phyloP scores from a whole-genome alignment of 2,888 invertebrate genomes.

The Drosophila greeni region DNA sequence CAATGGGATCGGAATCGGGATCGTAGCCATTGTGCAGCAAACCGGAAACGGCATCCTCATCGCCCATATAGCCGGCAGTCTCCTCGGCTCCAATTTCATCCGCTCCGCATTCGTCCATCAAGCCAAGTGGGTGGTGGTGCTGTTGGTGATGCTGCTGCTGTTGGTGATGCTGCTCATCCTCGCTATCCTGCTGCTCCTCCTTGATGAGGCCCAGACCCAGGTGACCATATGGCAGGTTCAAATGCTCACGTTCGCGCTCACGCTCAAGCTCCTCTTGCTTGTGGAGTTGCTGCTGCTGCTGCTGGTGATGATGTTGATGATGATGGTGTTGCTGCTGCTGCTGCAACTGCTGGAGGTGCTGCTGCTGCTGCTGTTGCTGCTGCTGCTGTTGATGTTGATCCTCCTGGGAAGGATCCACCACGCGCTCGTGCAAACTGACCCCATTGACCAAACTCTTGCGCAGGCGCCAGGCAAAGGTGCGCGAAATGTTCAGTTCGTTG shows the following conservation, averaged over 20 bases:
- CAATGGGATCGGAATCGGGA: constrained; percentile 43
- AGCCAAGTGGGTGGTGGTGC: constrained; percentile 13
- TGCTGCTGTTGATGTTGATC: constrained; percentile 56
- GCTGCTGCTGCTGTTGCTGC: constrained; percentile 35
- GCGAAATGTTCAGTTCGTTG: constrained; percentile 77
- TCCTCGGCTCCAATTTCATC: constrained; percentile 69
- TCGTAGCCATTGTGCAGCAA: constrained; percentile 62
- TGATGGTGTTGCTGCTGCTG: constrained; percentile 39
- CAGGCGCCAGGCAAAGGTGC: constrained; percentile 78
- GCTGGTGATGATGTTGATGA: constrained; percentile 28
- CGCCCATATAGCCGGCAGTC: constrained; percentile 66
- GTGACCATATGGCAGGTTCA: constrained; percentile 55
- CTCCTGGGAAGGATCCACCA: constrained; percentile 73
- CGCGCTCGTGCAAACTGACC: constrained; percentile 77
- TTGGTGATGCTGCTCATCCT: constrained; percentile 57
- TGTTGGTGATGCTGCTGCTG: constrained; percentile 23
- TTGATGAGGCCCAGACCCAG: constrained; percentile 59
- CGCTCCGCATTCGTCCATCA: constrained; percentile 39
- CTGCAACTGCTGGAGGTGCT: constrained; percentile 33
- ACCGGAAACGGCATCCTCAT: constrained; percentile 66
- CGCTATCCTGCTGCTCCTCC: constrained; percentile 66
- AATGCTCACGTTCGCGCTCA: constrained; percentile 51
- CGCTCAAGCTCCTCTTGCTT: constrained; percentile 15
- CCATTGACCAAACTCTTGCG: constrained; percentile 78
- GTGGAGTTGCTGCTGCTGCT: constrained; percentile 7